Percentiles rank a stretch among this genome's conserved stretches.
These are phyloP conservation scores for Cheilosia grossa DNA, from an alignment of 2,888 invertebrate genomes.

Conservation along the genomic window DNA sequence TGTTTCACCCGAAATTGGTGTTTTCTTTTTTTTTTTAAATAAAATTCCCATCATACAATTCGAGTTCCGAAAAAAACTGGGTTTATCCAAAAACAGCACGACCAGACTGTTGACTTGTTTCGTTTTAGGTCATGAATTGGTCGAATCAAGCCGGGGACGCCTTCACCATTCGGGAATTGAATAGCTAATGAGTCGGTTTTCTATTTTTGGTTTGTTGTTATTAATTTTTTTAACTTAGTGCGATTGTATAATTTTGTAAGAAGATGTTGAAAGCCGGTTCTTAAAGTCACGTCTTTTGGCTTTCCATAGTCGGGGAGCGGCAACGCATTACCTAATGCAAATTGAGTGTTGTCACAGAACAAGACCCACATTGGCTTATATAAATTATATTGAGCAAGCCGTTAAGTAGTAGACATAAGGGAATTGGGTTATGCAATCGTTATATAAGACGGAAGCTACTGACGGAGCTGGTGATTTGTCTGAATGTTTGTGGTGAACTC, in stretches of 20 bases:
- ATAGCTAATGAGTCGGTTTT: constrained; percentile 24
- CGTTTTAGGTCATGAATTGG: background rate
- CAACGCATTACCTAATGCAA: constrained; percentile 25
- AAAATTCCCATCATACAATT: constrained; percentile 17
- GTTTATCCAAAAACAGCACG: constrained; percentile 32
- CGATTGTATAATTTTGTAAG: constrained; percentile 28
- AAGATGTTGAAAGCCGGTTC: constrained; percentile 39
- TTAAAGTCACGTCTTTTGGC: constrained; percentile 42
- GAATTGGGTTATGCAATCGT: constrained; percentile 29
- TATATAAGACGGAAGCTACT: background rate
- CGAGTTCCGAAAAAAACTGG: constrained; percentile 19
- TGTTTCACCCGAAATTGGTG: background rate
- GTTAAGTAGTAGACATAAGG: constrained; percentile 18
- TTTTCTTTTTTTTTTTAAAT: background rate
- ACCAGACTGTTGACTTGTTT: constrained; percentile 26
- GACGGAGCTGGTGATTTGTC: background rate
- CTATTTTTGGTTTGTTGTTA: constrained; percentile 23
- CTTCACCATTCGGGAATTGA: constrained; percentile 11
- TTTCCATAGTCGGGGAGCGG: constrained; percentile 23
- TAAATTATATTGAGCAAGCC: constrained; percentile 13
- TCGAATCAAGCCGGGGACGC: constrained; percentile 3
- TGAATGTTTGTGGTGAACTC: too few species aligned
- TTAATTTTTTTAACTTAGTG: constrained; percentile 2
- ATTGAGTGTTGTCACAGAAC: constrained; percentile 36
- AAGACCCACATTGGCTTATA: constrained; percentile 38